phyloP scores from a whole-genome alignment of 2,797 vertebrate genomes.

The Silurus lanzhouensis region DNA sequence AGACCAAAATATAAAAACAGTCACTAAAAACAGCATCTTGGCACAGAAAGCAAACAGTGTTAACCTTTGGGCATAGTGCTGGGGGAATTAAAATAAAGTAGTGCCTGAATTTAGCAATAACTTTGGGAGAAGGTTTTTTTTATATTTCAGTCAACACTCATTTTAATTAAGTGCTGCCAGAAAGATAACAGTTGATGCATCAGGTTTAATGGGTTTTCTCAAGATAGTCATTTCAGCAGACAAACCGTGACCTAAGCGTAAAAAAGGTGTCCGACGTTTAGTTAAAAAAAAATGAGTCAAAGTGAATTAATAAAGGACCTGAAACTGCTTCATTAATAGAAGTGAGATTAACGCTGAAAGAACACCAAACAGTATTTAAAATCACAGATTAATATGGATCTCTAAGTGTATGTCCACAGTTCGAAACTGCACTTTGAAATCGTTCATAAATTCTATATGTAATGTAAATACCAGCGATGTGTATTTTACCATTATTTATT shows the following conservation, averaged over 20 bases:
- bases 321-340: background rate
- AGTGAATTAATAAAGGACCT: background rate
- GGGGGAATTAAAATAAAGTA: background rate
- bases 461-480: background rate
- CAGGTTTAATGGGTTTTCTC: constrained; percentile 3
- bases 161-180: background rate
- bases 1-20: background rate
- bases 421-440: background rate
- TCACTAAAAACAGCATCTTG: background rate
- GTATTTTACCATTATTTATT: too few species aligned
- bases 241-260: background rate
- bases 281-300: background rate
- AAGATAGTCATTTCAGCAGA: background rate
- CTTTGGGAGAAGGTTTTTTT: background rate
- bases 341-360: background rate
- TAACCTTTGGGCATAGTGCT: background rate
- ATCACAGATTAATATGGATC: background rate
- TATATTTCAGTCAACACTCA: background rate
- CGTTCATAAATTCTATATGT: background rate
- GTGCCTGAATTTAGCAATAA: background rate
- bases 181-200: background rate
- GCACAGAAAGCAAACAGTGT: background rate
- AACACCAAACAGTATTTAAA: background rate
- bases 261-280: background rate
- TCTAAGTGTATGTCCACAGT: background rate